Base-by-base conservation (phyloP, 1,140 invertebrate genomes). In the Thaumatotibia leucotreta region DNA sequence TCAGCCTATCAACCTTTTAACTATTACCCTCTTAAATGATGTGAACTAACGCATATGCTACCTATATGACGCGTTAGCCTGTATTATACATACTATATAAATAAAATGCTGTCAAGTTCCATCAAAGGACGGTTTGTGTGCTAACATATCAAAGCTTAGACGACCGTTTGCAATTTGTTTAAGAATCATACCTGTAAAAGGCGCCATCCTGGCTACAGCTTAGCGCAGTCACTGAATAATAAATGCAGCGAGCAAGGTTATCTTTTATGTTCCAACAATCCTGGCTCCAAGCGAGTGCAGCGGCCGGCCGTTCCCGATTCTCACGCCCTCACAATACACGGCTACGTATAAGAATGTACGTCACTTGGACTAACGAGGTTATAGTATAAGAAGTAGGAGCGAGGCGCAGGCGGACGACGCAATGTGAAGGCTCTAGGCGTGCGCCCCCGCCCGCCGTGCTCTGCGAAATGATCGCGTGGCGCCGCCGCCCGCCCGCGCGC, bases 171-270 rank as follows among this genome's bases (percentile, higher is more conserved):
- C 52, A 67, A 68, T 73, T 52, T 76, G 71, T 77, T 79, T 77
- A 66, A 69, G 73, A 80, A 80, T 76, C 75, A 75, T 85, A 89
- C 87, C 87, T 87, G 79, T 81, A 82, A 79, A 85, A 78, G 80
- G 83, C 87, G 87, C 86, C 87, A 90, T 89, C 84, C 85, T 88
- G 80, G 71, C 80, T 70, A 77, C 79, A 77, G 80, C 68, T 76
- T 67, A 83, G 83, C 85, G 83, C 80, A 85, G 84, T 69, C 79
- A 83, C 86, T 90, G 86, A 90, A 90, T 90, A 88, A 88, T 90
- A 82, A 78, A 90, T 90, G 88, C 84, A 90, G 72, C 78, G 69
- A 73, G 66, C 85, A 84, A 86, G 84, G 82, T 85, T 89, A 88
- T 80, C 66, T 77, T 67, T 70, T 71, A 67, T 67, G 69, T 73